Evolutionary conservation across 2,888 invertebrate species (phyloP).

Genomic region (Conus canariensis): DNA sequence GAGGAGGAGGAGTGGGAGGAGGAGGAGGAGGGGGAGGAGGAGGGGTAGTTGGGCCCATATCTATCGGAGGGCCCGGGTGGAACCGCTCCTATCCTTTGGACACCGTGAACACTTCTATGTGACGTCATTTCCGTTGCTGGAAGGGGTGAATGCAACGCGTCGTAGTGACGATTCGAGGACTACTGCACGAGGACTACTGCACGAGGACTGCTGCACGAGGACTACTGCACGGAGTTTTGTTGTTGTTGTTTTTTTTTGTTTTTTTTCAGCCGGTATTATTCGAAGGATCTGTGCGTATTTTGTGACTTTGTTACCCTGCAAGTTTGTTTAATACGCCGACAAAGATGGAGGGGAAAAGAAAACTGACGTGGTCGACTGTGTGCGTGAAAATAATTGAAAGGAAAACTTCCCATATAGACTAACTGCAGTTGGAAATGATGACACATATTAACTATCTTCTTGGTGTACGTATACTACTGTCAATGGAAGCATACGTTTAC

Average conservation of each 20-base stretch:
- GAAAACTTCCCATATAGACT: neutral
- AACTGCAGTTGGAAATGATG: neutral
- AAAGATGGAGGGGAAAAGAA: neutral
- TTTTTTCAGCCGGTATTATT: too few relatives aligned
- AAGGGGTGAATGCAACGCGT: neutral
- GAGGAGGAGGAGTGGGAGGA: neutral
- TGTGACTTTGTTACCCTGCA: too few relatives aligned
- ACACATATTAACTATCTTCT: too few relatives aligned
- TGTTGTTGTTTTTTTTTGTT: too few relatives aligned
- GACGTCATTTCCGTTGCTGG: constrained; percentile 4
- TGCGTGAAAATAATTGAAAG: neutral
- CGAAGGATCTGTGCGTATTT: too few relatives aligned
- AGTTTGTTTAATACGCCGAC: too few relatives aligned
- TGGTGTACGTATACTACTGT: too few relatives aligned
- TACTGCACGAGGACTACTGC: too few relatives aligned
- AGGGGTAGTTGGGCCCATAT: neutral
- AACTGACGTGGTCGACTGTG: neutral
- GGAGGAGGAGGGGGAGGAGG: neutral
- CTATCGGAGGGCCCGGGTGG: constrained; percentile 1
- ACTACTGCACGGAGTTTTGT: too few relatives aligned
- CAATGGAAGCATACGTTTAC: too few relatives aligned
- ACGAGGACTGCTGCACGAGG: too few relatives aligned
- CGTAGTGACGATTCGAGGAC: too few relatives aligned
- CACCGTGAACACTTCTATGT: constrained; percentile 41
- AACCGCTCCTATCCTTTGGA: constrained; percentile 41